Percentiles rank a stretch among this genome's conserved stretches.
Conservation (phyloP, 2,113 vertebrate species). For the Poeciliopsis retropinna region DNA sequence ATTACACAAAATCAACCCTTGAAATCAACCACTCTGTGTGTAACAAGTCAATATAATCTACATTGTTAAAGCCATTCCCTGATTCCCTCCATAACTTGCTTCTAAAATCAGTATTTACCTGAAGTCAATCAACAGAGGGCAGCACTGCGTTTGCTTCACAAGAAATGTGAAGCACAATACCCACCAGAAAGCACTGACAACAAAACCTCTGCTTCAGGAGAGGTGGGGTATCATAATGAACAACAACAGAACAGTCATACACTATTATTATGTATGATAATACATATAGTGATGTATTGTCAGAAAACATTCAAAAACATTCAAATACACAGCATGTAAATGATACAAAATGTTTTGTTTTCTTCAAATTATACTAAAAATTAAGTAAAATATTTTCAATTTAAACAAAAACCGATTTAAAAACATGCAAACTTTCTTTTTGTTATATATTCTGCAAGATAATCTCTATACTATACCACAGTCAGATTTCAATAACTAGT, state of each 20-base stretch:
- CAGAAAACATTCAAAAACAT: neutral
- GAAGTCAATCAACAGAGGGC: slow-evolving; percentile 47
- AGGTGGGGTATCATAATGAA: neutral
- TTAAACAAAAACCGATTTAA: neutral
- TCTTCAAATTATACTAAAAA: no score
- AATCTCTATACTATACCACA: neutral
- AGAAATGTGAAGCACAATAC: slow-evolving; percentile 13
- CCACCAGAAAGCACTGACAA: slow-evolving; percentile 7
- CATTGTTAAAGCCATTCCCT: neutral
- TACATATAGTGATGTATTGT: no score
- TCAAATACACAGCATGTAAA: neutral
- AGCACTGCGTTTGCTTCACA: slow-evolving; percentile 26
- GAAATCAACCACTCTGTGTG: neutral
- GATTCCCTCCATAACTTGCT: neutral
- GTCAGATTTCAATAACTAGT: neutral
- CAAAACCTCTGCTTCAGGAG: slow-evolving; percentile 7
- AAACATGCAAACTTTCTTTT: neutral
- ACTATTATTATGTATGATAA: neutral
- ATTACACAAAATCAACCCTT: neutral
- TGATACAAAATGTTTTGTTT: no score
- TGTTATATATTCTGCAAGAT: neutral
- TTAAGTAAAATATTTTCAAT: neutral
- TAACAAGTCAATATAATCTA: neutral
- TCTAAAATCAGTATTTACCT: neutral
- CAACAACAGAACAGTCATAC: slow-evolving; percentile 1